Evolutionary conservation across 1,140 invertebrate species (phyloP).

Genomic region (Drosophila arawakana): DNA sequence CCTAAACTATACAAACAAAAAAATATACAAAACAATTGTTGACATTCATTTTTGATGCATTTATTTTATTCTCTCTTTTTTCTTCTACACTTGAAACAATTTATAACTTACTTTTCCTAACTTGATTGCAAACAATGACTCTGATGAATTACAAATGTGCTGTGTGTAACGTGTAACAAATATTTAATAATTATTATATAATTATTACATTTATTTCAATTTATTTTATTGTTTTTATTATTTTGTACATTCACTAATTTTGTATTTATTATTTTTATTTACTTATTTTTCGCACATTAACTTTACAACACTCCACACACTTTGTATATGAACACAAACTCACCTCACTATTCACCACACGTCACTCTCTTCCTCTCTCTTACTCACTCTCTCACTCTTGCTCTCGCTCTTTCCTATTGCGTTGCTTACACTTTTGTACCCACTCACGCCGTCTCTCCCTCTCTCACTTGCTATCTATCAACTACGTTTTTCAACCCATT

Average conservation of each 20-base stretch:
- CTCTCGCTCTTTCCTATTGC: too few relatives aligned
- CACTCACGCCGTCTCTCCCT: slow-evolving; percentile 11
- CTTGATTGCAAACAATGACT: slow-evolving; percentile 10
- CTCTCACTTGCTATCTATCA: slow-evolving; percentile 15
- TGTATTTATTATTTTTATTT: slow-evolving; percentile 45
- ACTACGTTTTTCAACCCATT: slow-evolving; percentile 71
- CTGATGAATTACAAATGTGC: slow-evolving; percentile 6
- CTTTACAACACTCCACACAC: slow-evolving; percentile 19
- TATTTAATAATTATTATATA: slow-evolving; percentile 4
- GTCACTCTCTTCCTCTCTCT: background rate
- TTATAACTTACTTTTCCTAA: background rate
- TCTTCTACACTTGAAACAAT: slow-evolving; percentile 37
- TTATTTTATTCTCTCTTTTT: slow-evolving; percentile 51
- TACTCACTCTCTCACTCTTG: background rate
- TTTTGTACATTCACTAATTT: slow-evolving; percentile 46
- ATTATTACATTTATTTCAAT: background rate
- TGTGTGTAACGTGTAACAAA: slow-evolving; percentile 15
- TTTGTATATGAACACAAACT: slow-evolving; percentile 4
- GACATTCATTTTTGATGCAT: slow-evolving; percentile 41
- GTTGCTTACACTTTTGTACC: background rate
- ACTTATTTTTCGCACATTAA: slow-evolving; percentile 57
- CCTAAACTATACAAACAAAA: background rate
- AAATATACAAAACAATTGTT: background rate
- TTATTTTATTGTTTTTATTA: slow-evolving; percentile 34
- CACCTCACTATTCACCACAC: slow-evolving; percentile 3